A percentile compares a stretch with the other conserved stretches of the same genome.
phyloP scores from a whole-genome alignment of 2,888 invertebrate genomes.

The Troides aeacus region DNA sequence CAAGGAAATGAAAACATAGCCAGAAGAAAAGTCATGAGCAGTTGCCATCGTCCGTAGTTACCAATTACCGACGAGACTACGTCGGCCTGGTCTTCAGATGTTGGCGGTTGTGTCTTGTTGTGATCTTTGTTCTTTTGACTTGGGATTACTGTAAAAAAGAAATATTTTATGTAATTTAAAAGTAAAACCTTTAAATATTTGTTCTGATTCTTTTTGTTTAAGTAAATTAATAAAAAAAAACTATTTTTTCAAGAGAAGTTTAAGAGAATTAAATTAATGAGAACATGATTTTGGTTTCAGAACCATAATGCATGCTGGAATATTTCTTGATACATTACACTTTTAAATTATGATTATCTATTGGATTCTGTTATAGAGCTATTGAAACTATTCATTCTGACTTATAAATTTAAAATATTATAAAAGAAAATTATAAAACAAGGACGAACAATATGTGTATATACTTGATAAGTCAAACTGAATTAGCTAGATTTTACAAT shows the following conservation, averaged over 20 bases:
- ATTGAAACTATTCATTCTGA: no score
- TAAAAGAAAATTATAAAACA: no score
- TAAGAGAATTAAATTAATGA: no score
- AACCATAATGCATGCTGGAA: no score
- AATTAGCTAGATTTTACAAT: not conserved
- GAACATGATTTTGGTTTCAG: no score
- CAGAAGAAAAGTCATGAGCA: conserved; percentile 85
- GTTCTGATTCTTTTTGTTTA: not conserved
- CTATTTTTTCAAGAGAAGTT: no score
- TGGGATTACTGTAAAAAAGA: conserved; percentile 68
- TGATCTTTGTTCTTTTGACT: conserved; percentile 53
- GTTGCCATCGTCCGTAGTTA: conserved; percentile 88
- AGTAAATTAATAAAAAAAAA: not conserved
- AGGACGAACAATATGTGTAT: not conserved
- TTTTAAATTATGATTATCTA: no score
- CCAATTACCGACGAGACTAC: conserved; percentile 85
- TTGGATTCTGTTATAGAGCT: no score
- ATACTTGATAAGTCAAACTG: not conserved
- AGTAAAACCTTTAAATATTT: not conserved
- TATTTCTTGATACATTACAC: no score
- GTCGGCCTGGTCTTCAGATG: conserved; percentile 73
- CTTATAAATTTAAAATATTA: no score
- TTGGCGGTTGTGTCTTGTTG: conserved; percentile 48
- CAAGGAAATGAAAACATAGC: conserved; percentile 89
- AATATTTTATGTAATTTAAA: not conserved